Evolutionary conservation across 2,888 invertebrate species (phyloP), one percentile per base, ranked within the genome.

Genomic region (Drosophila macrothrix): DNA sequence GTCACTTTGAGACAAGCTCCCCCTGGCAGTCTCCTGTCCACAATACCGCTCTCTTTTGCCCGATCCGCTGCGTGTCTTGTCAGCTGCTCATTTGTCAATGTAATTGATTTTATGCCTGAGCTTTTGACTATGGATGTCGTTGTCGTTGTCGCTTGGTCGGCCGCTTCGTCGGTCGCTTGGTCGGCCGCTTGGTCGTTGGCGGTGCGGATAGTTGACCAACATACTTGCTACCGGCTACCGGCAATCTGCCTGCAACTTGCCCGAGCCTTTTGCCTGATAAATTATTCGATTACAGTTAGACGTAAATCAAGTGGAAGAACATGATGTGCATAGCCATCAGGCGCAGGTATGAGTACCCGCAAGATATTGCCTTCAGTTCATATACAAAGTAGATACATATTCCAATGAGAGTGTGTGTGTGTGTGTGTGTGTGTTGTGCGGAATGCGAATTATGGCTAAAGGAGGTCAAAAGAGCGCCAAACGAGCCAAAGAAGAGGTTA

Each of bases 1-100:
- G 67, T 59, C 78, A 73, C 73, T 53, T 68, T 82, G 83, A 83
- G 82, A 85, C 70, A 78, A 67, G 75, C 61, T 71, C 53, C 62
- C 49, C 33, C 29, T 14, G 55, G 46, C 76, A 37, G 55, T 41
- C 52, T 53, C 5, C 62, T 64, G 60, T 60, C 55, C 56, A 12
- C 67, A 56, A 54, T 37, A 28, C 56, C 43, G 10, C 4, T 46
- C 53, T 55, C 50, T 19, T 4, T 0, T 16, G 29, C 28, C 37
- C 43, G 43, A 28, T 25, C 28, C 54, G 53, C 73, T 61, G 78
- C 73, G 69, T 70, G 79, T 64, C 87, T 83, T 88, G 88, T 88
- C 88, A 83, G 83, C 86, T 84, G 83, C 88, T 88, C 88, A 88
- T 88, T 88, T 88, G 88, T 88, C 88, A 88, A 85, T 82, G 85